Conservation (phyloP, 2,113 vertebrate genomes). For the Pelvicachromis taeniatus region DNA sequence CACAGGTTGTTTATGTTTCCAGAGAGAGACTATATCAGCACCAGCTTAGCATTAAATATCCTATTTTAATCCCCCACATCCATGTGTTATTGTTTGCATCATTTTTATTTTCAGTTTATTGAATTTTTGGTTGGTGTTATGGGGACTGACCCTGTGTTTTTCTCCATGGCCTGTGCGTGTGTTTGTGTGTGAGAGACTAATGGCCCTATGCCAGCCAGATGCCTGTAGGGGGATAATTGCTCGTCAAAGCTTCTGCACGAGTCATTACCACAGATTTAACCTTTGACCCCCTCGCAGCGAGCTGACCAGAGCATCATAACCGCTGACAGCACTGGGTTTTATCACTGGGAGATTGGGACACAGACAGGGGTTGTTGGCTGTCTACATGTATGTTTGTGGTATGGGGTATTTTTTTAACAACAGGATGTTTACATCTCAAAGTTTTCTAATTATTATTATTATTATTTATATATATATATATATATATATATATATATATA, state of each 20-base stretch:
- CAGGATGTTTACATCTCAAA: neutral
- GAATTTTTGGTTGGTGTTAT: neutral
- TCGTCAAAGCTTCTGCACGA: slow-evolving; percentile 53
- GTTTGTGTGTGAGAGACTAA: slow-evolving; percentile 8
- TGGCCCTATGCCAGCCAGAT: slow-evolving; percentile 9
- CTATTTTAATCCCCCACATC: neutral
- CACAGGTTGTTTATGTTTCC: neutral
- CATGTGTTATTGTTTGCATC: neutral
- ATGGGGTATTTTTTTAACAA: neutral
- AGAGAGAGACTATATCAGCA: neutral
- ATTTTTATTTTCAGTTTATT: neutral
- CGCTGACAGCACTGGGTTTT: neutral
- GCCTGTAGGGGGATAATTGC: slow-evolving; percentile 52
- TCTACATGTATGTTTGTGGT: neutral
- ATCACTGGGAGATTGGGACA: neutral
- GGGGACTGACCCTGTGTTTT: neutral
- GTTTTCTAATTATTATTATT: neutral
- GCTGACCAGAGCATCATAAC: neutral
- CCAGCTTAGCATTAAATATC: neutral
- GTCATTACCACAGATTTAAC: slow-evolving; percentile 62
- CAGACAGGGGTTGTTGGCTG: neutral
- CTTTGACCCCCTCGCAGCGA: slow-evolving; percentile 23
- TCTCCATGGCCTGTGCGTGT: neutral
- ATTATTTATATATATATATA: too few species aligned
- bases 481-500: too few species aligned